Base-by-base conservation (phyloP, 37 sponge, comb jelly and placozoan genomes). In the Petrosia ficiformis region DNA sequence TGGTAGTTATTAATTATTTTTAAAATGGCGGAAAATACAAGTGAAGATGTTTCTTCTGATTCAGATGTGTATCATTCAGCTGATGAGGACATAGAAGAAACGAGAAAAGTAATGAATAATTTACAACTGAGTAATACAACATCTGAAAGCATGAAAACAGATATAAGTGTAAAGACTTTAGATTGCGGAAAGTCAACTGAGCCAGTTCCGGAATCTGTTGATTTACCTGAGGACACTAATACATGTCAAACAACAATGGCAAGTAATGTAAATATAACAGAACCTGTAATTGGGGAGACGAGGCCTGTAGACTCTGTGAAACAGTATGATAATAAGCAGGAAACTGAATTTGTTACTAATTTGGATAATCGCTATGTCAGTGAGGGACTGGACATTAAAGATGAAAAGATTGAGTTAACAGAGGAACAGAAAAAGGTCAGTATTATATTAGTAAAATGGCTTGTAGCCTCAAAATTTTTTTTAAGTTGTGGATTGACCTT, bases 351-450 rank as follows among this genome's bases (percentile, higher is more conserved):
- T 61, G 69, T 84, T 39, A 72, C 41, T 42, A 77, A 42, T 35
- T 21, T 84, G 25, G 85, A 84, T 33, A 84, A 84, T 57, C 63
- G 78, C 11, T 72, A 72, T 52, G 74, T 84, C 35, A 72, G 85
- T 65, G 78, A 84, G 19, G 78, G 65, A 24, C 76, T 4, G 10
- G 42, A 56, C 2, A 43, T 75, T 0, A 73, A 70, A 66, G 54
- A 26, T 44, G 74, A 72, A 22, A 58, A 57, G 42, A 82, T 77
- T 39, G 84, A 84, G 39, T 69, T 90, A 44, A 81, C 85, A 26
- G 90, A 90, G 34, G 90, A 84, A 72, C 78, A 90, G 59, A 84
- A 65, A 2, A 81, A 73, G 73, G 87, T 86, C 14, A 39, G 72
- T 26, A 33, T 21, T 61, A 2, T 42, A 4, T 64, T 21, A 3